Evolutionary conservation across 1,140 invertebrate species (phyloP).

Genomic region (Atta texana): DNA sequence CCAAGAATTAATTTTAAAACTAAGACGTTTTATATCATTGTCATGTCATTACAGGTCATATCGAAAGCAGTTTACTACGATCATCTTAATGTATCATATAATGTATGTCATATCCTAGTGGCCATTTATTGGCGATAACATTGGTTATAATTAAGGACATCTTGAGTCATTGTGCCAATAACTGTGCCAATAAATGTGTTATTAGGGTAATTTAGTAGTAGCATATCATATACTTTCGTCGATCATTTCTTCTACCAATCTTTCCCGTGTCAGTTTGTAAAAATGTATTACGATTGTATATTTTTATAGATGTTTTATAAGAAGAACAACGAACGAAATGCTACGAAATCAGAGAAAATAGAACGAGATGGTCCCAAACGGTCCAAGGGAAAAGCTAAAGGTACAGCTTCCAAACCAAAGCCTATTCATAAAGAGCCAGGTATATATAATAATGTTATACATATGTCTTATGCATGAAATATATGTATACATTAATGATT

Average conservation of each 20-base stretch:
- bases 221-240: neutral
- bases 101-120: neutral
- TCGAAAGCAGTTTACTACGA: slow-evolving; percentile 58
- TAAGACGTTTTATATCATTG: slow-evolving; percentile 12
- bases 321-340: slow-evolving; percentile 75
- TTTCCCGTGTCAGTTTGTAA: slow-evolving; percentile 11
- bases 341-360: slow-evolving; percentile 71
- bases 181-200: no score
- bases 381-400: slow-evolving; percentile 71
- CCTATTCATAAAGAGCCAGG: slow-evolving; percentile 80
- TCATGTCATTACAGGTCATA: slow-evolving; percentile 57
- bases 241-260: neutral
- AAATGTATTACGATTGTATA: slow-evolving; percentile 42
- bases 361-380: slow-evolving; percentile 77
- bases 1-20: slow-evolving; percentile 1
- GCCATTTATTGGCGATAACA: no score
- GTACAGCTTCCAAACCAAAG: slow-evolving; percentile 65
- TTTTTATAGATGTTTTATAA: slow-evolving; percentile 80
- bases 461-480: slow-evolving; percentile 2
- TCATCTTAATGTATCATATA: slow-evolving; percentile 35
- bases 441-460: slow-evolving; percentile 49
- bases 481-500: slow-evolving; percentile 21
- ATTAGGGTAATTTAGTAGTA: no score
- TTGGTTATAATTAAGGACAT: no score
- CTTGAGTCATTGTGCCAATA: no score